These are phyloP conservation scores for Caranx melampygus DNA, from an alignment of 2,113 vertebrate genomes.

Conservation along the genomic window DNA sequence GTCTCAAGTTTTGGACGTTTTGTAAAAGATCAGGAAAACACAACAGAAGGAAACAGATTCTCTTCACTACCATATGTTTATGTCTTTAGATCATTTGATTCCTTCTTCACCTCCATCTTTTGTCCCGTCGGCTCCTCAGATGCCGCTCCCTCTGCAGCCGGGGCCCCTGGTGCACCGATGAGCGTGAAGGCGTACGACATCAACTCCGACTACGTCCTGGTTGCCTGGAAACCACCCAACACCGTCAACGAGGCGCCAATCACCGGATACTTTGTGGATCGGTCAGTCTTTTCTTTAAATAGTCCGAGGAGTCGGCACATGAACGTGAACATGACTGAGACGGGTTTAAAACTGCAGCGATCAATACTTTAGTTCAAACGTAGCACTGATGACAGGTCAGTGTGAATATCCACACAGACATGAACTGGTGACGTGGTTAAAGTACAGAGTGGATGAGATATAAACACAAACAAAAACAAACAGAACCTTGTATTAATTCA, in stretches of 20 bases:
- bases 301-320: slow-evolving; percentile 11
- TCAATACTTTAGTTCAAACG: background rate
- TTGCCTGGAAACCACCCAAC: slow-evolving; percentile 98
- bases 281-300: slow-evolving; percentile 80
- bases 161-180: slow-evolving; percentile 95
- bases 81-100: no score
- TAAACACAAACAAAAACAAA: no score
- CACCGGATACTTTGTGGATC: slow-evolving; percentile 95
- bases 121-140: slow-evolving; percentile 78
- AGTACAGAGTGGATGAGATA: no score
- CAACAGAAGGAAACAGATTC: no score
- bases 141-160: slow-evolving; percentile 83
- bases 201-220: slow-evolving; percentile 94
- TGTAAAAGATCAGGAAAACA: no score
- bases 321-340: background rate
- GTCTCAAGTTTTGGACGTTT: no score
- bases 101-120: background rate
- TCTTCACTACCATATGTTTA: no score
- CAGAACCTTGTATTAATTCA: no score
- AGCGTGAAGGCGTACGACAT: slow-evolving; percentile 90
- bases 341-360: background rate
- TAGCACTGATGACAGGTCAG: no score
- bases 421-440: no score
- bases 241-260: slow-evolving; percentile 88
- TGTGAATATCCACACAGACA: no score